A percentile compares a stretch with the other conserved stretches of the same genome.
These are phyloP conservation scores for Antheraea assamensis DNA, from an alignment of 2,888 invertebrate genomes.

Conservation along the genomic window DNA sequence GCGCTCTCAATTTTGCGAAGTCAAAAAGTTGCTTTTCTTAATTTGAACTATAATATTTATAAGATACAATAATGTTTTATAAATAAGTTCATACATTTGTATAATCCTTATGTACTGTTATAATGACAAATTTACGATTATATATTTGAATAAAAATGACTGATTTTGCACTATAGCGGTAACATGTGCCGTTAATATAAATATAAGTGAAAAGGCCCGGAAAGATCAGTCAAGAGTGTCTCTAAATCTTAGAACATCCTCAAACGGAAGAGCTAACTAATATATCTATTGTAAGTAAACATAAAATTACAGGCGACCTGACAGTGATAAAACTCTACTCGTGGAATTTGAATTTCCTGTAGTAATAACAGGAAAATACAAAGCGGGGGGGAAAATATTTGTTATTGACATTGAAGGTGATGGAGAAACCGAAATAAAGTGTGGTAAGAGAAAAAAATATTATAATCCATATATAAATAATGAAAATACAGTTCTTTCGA, in stretches of 20 bases:
- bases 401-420: constrained; percentile 37
- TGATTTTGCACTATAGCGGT: too few species aligned
- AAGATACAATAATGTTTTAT: too few species aligned
- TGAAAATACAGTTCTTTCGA: not conserved
- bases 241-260: too few species aligned
- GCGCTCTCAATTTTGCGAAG: too few species aligned
- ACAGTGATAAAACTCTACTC: constrained; percentile 27
- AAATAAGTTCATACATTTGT: too few species aligned
- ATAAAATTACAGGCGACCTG: constrained; percentile 31
- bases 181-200: too few species aligned
- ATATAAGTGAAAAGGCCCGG: not conserved
- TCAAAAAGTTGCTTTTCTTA: too few species aligned
- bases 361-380: constrained; percentile 37
- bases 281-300: not conserved
- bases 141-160: too few species aligned
- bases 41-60: too few species aligned
- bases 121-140: too few species aligned
- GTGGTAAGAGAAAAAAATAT: constrained; percentile 33
- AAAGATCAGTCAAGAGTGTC: not conserved
- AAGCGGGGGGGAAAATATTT: constrained; percentile 38
- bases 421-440: constrained; percentile 38
- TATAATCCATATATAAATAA: not conserved
- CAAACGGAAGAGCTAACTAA: not conserved
- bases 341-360: constrained; percentile 37
- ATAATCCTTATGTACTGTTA: too few species aligned